These are phyloP conservation scores for Argentina silus DNA, from an alignment of 2,797 vertebrate species.

Conservation along the genomic window DNA sequence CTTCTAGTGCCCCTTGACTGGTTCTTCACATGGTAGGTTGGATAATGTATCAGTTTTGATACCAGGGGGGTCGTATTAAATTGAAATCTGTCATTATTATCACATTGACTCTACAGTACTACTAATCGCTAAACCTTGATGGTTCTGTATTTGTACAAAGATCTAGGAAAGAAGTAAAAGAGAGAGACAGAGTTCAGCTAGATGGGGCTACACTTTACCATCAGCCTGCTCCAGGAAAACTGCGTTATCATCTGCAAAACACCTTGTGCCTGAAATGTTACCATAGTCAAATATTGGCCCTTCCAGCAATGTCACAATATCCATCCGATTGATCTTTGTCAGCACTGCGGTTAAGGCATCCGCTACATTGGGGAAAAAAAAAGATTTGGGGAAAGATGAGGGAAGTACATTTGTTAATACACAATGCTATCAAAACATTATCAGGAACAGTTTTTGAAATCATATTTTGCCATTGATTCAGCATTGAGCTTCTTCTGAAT, in stretches of 20 bases:
- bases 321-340: conserved; percentile 99
- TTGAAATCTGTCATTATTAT: conserved; percentile 27
- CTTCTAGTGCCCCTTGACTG: conserved; percentile 2
- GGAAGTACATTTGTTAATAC: too few relatives aligned
- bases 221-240: conserved; percentile 97
- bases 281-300: conserved; percentile 99
- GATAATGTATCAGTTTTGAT: conserved; percentile 32
- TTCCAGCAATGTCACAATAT: conserved; percentile 99
- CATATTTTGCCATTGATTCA: not conserved
- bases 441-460: not conserved
- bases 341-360: conserved; percentile 97
- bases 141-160: conserved; percentile 56
- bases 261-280: conserved; percentile 99
- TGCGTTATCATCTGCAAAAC: conserved; percentile 99
- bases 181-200: conserved; percentile 80
- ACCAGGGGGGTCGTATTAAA: not conserved
- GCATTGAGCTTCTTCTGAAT: too few relatives aligned
- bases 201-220: conserved; percentile 91
- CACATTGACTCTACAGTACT: conserved; percentile 31
- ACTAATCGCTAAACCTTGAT: conserved; percentile 57
- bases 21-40: not conserved
- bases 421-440: not conserved
- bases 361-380: conserved; percentile 78
- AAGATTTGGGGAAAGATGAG: too few relatives aligned
- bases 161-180: conserved; percentile 69